These are phyloP conservation scores for Sorex maritimensis DNA, from an alignment of 2,797 vertebrate genomes.

Conservation along the genomic window DNA sequence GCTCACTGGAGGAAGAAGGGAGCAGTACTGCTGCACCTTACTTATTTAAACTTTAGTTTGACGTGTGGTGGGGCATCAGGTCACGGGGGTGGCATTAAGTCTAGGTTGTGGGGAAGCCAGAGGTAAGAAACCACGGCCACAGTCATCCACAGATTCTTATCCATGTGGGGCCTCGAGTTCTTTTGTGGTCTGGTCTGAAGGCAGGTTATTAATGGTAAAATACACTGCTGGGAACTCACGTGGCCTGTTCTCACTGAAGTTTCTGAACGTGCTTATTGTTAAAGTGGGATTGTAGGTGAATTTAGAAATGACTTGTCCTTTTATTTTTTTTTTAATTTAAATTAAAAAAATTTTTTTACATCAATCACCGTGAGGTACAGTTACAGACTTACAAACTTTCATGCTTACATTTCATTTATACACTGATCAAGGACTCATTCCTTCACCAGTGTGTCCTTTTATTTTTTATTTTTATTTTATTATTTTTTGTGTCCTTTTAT, in stretches of 20 bases:
- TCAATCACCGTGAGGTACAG: too few relatives aligned
- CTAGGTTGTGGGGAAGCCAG: neutral
- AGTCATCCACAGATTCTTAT: neutral
- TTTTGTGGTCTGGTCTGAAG: neutral
- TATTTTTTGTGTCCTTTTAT: constrained; percentile 5
- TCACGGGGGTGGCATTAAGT: neutral
- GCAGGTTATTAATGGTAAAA: neutral
- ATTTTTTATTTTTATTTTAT: neutral
- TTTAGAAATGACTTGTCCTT: constrained; percentile 33
- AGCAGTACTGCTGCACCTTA: neutral
- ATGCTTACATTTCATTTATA: too few relatives aligned
- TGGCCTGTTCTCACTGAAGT: neutral
- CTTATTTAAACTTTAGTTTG: neutral
- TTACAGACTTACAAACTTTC: too few relatives aligned
- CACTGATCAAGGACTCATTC: too few relatives aligned
- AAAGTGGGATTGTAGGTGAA: constrained; percentile 31
- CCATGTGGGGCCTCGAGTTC: neutral
- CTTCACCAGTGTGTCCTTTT: neutral
- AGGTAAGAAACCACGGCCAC: neutral
- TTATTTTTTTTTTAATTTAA: neutral
- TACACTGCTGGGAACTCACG: neutral
- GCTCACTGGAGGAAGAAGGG: neutral
- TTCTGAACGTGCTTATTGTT: constrained; percentile 24
- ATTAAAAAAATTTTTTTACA: too few relatives aligned
- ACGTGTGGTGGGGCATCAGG: neutral